These are phyloP conservation scores for Agrochola litura DNA, from an alignment of 2,888 invertebrate genomes.

Conservation along the genomic window DNA sequence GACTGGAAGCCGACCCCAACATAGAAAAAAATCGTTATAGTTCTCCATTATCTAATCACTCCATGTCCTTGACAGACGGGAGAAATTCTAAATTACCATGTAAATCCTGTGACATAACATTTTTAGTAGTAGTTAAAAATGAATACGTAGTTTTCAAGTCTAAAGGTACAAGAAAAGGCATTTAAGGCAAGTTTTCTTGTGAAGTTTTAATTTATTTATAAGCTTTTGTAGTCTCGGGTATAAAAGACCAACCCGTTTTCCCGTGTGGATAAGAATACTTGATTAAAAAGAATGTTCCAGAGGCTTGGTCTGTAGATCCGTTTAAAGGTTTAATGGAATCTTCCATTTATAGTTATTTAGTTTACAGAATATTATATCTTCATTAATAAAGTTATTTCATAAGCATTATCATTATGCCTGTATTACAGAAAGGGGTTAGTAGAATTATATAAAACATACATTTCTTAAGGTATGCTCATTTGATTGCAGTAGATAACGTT, in stretches of 20 bases:
- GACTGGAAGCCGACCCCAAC: too few species aligned
- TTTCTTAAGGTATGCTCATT: neutral
- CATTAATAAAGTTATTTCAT: neutral
- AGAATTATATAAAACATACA: neutral
- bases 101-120: constrained; percentile 51
- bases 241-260: constrained; percentile 25
- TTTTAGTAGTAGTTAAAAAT: constrained; percentile 51
- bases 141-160: constrained; percentile 33
- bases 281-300: constrained; percentile 20
- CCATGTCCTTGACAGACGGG: constrained; percentile 5
- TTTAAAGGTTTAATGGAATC: neutral
- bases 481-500: neutral
- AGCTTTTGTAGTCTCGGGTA: constrained; percentile 4
- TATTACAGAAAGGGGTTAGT: too few species aligned
- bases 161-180: constrained; percentile 29
- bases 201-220: constrained; percentile 48
- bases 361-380: neutral
- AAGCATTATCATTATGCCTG: too few species aligned
- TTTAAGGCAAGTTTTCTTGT: constrained; percentile 17
- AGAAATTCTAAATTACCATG: constrained; percentile 46
- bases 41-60: neutral
- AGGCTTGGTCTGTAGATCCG: neutral
- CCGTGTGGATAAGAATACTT: constrained; percentile 17
- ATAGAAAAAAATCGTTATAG: too few species aligned
- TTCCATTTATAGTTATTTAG: neutral